These are phyloP conservation scores for Imbricaverruca yamaguchii DNA, from an alignment of 2,888 invertebrate genomes.

Conservation along the genomic window DNA sequence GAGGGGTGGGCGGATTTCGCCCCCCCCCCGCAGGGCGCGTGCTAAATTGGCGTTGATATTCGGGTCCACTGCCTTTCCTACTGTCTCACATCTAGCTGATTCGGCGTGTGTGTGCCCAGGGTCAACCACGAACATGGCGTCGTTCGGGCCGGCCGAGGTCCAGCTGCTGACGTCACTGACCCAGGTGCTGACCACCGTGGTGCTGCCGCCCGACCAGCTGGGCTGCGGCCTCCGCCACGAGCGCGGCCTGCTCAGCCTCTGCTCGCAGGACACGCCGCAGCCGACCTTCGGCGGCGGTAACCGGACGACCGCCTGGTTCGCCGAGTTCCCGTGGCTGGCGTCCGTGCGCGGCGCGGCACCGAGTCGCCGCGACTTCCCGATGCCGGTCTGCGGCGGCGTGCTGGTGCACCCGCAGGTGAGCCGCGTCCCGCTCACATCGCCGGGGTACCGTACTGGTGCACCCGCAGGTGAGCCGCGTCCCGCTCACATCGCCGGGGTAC, in stretches of 20 bases:
- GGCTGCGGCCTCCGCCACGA: not conserved
- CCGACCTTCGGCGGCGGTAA: no score
- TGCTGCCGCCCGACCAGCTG: not conserved
- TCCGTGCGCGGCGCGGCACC: not conserved
- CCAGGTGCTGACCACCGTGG: not conserved
- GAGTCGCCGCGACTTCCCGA: not conserved
- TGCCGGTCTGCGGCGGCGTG: not conserved
- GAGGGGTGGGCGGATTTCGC: no score
- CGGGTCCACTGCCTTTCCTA: no score
- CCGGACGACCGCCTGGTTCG: not conserved
- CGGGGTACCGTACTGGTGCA: no score
- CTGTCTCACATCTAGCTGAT: no score
- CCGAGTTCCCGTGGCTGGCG: conserved; percentile 14
- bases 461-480: no score
- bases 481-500: no score
- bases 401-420: not conserved
- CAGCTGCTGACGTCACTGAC: not conserved
- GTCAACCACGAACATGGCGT: no score
- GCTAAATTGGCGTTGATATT: no score
- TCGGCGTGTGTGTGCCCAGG: no score
- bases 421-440: no score
- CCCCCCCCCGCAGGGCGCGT: no score
- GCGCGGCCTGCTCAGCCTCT: not conserved
- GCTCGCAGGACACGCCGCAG: not conserved
- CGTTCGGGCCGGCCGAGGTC: not conserved